Evolutionary conservation across 1,140 invertebrate genomes (phyloP), one percentile per base, ranked within the genome.

Genomic region (Ladona fulva): DNA sequence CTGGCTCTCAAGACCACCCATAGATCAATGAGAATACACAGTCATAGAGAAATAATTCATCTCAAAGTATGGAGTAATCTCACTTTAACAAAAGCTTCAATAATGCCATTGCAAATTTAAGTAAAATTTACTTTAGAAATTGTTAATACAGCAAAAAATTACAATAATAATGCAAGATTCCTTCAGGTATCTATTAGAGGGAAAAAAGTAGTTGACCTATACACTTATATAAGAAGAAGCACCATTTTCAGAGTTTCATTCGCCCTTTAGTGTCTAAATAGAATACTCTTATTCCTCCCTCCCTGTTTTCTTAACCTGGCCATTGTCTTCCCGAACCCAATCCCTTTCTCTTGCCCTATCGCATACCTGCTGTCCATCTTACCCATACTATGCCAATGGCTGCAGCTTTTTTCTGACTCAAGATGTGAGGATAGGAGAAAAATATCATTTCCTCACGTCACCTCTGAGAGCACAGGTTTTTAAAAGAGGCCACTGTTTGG

Each of bases 101-200:
- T 66, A 66, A 66, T 66, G 52, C 52, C 52, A 66, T 66, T 66
- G 52, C 52, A 66, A 66, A 66, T 66, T 66, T 66, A 66, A 66
- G 52, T 66, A 66, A 66, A 66, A 66, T 66, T 66, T 66, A 66
- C 52, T 66, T 66, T 66, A 66, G 52, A 66, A 66, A 66, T 66
- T 66, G 52, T 66, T 66, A 66, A 66, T 66, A 66, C 52, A 16
- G 52, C 52, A 66, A 66, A 66, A 37, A 66, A 66, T 66, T 66
- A 12, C 52, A 66, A 66, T 66, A 66, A 66, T 66, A 66, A 66
- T 66, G 52, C 52, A 66, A 66, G 52, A 66, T 66, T 66, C 52
- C 52, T 66, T 66, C 52, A 66, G 52, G 52, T 66, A 66, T 66
- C 52, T 66, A 66, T 66, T 66, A 66, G 52, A 66, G 52, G 52